Evolutionary conservation across 2,888 invertebrate species (phyloP).

Genomic region (Sympetrum striolatum): DNA sequence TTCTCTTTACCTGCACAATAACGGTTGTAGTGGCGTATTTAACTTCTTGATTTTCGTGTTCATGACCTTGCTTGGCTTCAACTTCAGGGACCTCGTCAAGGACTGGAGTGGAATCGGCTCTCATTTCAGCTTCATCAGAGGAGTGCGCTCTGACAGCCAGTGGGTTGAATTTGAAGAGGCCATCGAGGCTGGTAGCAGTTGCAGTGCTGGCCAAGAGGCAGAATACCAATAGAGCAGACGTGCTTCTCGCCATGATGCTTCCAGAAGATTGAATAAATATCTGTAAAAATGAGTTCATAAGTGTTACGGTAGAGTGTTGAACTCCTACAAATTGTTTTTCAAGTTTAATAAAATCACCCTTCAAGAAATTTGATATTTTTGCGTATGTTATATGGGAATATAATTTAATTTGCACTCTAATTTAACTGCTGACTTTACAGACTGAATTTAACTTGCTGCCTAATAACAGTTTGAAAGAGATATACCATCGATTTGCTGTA

Average conservation of each 20-base stretch:
- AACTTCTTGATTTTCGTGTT: neutral
- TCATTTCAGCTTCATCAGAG: neutral
- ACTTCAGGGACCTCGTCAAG: neutral
- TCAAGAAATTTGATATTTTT: neutral
- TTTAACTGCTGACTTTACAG: too few species aligned
- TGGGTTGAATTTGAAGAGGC: neutral
- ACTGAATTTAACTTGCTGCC: too few species aligned
- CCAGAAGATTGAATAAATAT: neutral
- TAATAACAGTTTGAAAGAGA: too few species aligned
- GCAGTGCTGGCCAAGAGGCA: neutral
- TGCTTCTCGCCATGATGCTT: neutral
- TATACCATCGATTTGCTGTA: too few species aligned
- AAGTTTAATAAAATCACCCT: too few species aligned
- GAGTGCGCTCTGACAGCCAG: neutral
- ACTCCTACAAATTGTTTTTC: neutral
- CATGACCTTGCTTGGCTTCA: neutral
- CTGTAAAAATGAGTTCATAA: neutral
- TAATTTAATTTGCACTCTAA: too few species aligned
- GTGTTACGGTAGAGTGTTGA: neutral
- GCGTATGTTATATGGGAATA: too few species aligned
- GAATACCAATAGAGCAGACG: neutral
- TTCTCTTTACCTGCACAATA: neutral
- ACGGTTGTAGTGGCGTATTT: neutral
- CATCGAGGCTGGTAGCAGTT: neutral
- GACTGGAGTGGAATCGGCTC: neutral